phyloP scores from a whole-genome alignment of 1,140 invertebrate species.

The Lepidurus apus region DNA sequence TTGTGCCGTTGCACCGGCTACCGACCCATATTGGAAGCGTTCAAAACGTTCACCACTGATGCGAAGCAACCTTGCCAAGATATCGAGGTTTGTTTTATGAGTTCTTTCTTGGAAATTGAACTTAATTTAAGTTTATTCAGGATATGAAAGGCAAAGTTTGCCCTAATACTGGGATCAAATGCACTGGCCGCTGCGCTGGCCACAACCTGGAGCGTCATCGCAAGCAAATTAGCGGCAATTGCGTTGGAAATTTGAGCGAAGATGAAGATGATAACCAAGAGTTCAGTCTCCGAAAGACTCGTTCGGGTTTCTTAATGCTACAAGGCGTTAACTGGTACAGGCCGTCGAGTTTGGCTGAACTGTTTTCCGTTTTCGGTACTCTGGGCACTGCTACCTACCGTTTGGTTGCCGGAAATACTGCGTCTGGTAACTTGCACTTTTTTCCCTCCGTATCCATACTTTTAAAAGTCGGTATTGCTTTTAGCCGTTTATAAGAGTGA shows the following conservation, averaged over 20 bases:
- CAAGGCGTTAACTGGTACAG: conserved; percentile 36
- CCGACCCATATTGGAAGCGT: conserved; percentile 81
- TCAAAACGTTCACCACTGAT: conserved; percentile 73
- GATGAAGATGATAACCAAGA: conserved; percentile 17
- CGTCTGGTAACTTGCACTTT: conserved; percentile 50
- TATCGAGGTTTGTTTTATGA: conserved; percentile 35
- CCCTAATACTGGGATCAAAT: conserved; percentile 25
- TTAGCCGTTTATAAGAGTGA: conserved; percentile 46
- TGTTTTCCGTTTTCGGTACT: conserved; percentile 46
- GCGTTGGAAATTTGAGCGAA: conserved; percentile 1
- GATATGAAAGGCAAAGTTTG: conserved; percentile 24
- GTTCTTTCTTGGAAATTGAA: background rate
- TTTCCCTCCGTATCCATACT: background rate
- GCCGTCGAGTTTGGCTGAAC: conserved; percentile 7
- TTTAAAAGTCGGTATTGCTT: conserved; percentile 25
- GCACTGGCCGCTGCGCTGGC: conserved; percentile 27
- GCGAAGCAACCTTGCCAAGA: conserved; percentile 42
- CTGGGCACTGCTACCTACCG: conserved; percentile 50
- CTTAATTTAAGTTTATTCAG: background rate
- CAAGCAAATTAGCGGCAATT: conserved; percentile 21
- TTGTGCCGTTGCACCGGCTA: conserved; percentile 87
- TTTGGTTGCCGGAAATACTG: conserved; percentile 62
- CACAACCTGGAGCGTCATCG: background rate
- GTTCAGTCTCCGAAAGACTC: background rate
- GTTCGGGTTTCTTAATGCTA: conserved; percentile 15